Base-by-base conservation (phyloP, 1,140 invertebrate species). In the Medauroidea extradentata region DNA sequence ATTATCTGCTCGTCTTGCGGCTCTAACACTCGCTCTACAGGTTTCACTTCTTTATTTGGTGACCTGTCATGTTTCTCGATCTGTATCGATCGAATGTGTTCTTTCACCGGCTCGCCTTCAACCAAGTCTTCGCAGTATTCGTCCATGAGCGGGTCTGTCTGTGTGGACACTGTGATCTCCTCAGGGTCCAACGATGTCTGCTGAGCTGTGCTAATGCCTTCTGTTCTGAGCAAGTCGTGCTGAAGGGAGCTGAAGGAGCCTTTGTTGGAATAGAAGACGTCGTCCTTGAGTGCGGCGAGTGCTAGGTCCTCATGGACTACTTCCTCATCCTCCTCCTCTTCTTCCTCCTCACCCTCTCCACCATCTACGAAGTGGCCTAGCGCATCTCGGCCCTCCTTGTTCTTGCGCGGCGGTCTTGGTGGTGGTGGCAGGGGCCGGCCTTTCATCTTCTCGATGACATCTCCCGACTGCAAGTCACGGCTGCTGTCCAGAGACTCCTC, bases 131-230 rank as follows among this genome's bases (percentile, higher is more conserved):
- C 78, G 29, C 39, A 53, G 58, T 88, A 80, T 65, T 89, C 88
- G 67, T 90, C 87, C 0, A 88, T 87, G 19, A 91, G 66, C 0
- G 88, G 87, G 73, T 91, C 89, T 0, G 89, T 91, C 74, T 91
- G 90, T 0, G 87, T 90, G 1, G 87, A 88, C 2, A 88, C 83
- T 64, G 87, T 86, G 19, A 84, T 83, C 73, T 91, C 85, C 42
- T 83, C 65, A 25, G 54, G 54, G 13, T 21, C 16, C 43, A 46
- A 4, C 4, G 29, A 34, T 34, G 29, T 34, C 29, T 34, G 29
- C 5, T 34, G 11, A 11, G 29, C 29, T 34, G 4, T 34, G 29
- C 29, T 34, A 7, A 11, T 34, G 4, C 11, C 29, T 34, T 34
- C 11, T 34, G 29, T 11, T 34, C 29, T 34, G 5, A 7, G 5